These are phyloP conservation scores for Clarias batrachus DNA, from an alignment of 2,113 vertebrate species.

Conservation along the genomic window DNA sequence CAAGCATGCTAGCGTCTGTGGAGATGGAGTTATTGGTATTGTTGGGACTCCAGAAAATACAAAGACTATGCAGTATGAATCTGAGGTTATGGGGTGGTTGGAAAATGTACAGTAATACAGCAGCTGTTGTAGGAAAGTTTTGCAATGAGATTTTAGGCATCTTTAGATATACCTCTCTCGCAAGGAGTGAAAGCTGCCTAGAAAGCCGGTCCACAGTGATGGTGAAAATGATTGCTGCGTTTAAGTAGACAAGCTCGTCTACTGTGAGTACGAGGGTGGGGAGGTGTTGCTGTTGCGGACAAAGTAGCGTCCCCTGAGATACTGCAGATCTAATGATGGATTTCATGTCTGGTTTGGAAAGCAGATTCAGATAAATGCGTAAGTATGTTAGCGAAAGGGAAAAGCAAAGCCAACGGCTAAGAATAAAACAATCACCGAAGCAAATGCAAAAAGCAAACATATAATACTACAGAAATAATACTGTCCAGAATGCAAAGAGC, in stretches of 20 bases:
- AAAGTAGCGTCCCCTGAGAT: not conserved
- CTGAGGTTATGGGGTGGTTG: not conserved
- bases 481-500: not conserved
- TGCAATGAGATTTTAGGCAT: not conserved
- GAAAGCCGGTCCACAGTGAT: not conserved
- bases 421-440: not conserved
- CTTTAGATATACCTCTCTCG: not conserved
- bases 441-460: not conserved
- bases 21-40: not conserved
- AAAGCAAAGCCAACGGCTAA: not conserved
- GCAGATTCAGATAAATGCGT: too few relatives aligned
- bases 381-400: not conserved
- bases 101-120: not conserved
- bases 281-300: not conserved
- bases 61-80: slow-evolving; percentile 5
- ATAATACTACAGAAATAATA: not conserved
- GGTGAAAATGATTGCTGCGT: not conserved
- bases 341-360: not conserved
- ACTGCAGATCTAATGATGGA: not conserved
- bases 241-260: not conserved
- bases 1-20: not conserved
- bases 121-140: not conserved
- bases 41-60: not conserved
- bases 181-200: too few relatives aligned
- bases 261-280: too few relatives aligned